Conservation (phyloP, 1,140 invertebrate species). For the Agrilus planipennis region DNA sequence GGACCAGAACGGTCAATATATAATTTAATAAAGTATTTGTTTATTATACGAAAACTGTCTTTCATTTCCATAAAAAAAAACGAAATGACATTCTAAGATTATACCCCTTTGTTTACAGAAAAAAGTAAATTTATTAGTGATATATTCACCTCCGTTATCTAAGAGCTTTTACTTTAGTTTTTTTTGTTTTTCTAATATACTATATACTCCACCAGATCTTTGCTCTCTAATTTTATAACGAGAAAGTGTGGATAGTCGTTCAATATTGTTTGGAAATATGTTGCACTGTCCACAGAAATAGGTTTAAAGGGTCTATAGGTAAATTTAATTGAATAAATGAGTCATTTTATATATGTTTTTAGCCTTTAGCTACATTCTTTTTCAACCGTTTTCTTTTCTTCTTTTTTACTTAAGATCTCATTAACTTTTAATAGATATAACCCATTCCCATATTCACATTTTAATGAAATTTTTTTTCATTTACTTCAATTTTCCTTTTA, state of each 20-base stretch:
- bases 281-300: conserved; percentile 18
- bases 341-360: conserved; percentile 10
- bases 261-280: conserved; percentile 31
- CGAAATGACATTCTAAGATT: conserved; percentile 14
- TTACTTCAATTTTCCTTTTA: not conserved
- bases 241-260: conserved; percentile 31
- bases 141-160: conserved; percentile 6
- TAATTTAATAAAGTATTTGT: too few relatives aligned
- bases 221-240: conserved; percentile 4
- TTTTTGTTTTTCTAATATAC: too few relatives aligned
- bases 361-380: conserved; percentile 13
- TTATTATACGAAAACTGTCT: too few relatives aligned
- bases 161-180: conserved; percentile 17
- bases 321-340: conserved; percentile 10
- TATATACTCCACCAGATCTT: not conserved
- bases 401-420: not conserved
- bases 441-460: not conserved
- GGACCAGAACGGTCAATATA: too few relatives aligned
- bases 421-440: not conserved
- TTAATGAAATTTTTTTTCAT: not conserved
- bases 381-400: not conserved
- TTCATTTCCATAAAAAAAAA: too few relatives aligned
- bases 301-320: conserved; percentile 29
- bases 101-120: conserved; percentile 22
- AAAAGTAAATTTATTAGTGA: conserved; percentile 14